These are phyloP conservation scores for Zalophus californianus DNA, from an alignment of 2,797 vertebrate genomes.

Conservation along the genomic window DNA sequence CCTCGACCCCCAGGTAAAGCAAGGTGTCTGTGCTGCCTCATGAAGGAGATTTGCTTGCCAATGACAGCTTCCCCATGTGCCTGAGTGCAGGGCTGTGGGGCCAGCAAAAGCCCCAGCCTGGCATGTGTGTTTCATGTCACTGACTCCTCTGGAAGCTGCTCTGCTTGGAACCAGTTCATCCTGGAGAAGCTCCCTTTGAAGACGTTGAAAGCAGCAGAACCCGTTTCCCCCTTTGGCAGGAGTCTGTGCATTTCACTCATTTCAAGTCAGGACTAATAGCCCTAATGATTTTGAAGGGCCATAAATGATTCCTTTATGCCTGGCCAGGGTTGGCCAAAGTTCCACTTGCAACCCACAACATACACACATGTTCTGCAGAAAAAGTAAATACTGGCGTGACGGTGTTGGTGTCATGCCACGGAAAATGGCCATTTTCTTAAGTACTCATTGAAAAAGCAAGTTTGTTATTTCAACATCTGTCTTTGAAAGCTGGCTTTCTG, in stretches of 20 bases:
- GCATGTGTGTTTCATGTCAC: no score
- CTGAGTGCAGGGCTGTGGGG: accelerated
- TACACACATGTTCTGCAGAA: slow-evolving; percentile 70
- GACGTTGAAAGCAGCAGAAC: slow-evolving; percentile 62
- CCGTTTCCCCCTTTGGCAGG: slow-evolving; percentile 43
- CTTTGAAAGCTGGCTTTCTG: slow-evolving; percentile 66
- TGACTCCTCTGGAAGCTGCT: background rate
- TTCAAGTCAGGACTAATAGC: slow-evolving; percentile 72
- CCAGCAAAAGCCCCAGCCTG: background rate
- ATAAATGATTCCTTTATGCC: slow-evolving; percentile 77
- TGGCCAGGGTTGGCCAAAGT: slow-evolving; percentile 26
- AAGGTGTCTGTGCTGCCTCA: accelerated
- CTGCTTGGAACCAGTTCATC: background rate
- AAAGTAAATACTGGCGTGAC: slow-evolving; percentile 73
- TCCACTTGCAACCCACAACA: slow-evolving; percentile 74
- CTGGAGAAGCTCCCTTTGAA: background rate
- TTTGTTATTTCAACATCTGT: slow-evolving; percentile 71
- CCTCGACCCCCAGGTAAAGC: background rate
- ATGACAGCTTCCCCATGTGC: background rate
- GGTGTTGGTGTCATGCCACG: slow-evolving; percentile 50
- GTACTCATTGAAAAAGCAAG: slow-evolving; percentile 64
- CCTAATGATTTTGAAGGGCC: slow-evolving; percentile 75
- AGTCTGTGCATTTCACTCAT: slow-evolving; percentile 11
- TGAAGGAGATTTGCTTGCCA: background rate
- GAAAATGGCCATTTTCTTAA: slow-evolving; percentile 71